Evolutionary conservation across 2,113 vertebrate genomes (phyloP).

Genomic region (Otis tarda): DNA sequence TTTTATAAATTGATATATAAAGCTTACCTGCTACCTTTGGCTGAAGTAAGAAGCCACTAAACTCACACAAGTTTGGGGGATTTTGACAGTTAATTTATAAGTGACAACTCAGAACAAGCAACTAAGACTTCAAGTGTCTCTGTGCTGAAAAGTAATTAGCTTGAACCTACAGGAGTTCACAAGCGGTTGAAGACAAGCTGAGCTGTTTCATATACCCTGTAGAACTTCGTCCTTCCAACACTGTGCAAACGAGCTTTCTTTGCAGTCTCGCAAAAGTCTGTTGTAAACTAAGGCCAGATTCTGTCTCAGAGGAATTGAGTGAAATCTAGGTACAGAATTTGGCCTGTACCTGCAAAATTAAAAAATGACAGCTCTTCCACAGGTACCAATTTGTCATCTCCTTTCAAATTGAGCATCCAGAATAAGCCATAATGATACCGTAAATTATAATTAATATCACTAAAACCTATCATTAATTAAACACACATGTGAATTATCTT

Average conservation of each 20-base stretch:
- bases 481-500: background rate
- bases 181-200: background rate
- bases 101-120: background rate
- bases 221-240: slow-evolving; percentile 4
- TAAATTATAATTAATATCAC: background rate
- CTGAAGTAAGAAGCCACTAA: background rate
- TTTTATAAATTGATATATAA: background rate
- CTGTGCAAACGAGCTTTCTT: slow-evolving; percentile 28
- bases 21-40: background rate
- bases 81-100: slow-evolving; percentile 30
- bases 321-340: slow-evolving; percentile 1
- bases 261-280: background rate
- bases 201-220: background rate
- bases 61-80: background rate
- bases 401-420: background rate
- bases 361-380: background rate
- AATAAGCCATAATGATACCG: background rate
- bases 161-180: background rate
- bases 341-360: slow-evolving; percentile 5
- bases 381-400: background rate
- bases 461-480: background rate
- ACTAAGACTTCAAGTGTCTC: background rate
- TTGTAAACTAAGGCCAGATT: background rate
- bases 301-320: background rate
- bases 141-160: slow-evolving; percentile 44